Evolutionary conservation across 2,797 vertebrate species (phyloP).

Genomic region (Propithecus perrieri): DNA sequence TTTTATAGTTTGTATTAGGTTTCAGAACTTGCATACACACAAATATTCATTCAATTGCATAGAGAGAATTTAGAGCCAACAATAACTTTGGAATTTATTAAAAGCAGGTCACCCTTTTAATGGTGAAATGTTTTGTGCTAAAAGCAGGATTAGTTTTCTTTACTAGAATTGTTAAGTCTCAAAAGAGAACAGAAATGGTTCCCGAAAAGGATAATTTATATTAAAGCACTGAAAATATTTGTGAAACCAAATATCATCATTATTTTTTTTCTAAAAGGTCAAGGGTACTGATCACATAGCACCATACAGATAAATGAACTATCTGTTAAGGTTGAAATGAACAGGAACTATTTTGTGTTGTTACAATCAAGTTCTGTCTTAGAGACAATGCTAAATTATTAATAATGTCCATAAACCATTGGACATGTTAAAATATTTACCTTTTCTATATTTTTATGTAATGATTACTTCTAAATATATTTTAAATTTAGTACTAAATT

Average conservation of each 20-base stretch:
- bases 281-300: neutral
- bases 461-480: neutral
- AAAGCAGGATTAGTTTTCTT: conserved; percentile 77
- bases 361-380: neutral
- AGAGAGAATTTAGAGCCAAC: conserved; percentile 78
- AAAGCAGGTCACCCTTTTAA: conserved; percentile 83
- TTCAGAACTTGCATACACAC: conserved; percentile 81
- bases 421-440: neutral
- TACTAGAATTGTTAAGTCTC: conserved; percentile 75
- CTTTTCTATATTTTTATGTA: neutral
- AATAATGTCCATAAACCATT: neutral
- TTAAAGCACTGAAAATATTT: conserved; percentile 61
- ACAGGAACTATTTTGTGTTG: neutral
- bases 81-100: conserved; percentile 83
- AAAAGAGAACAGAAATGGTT: conserved; percentile 68
- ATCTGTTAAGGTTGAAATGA: neutral
- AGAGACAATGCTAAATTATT: conserved; percentile 1
- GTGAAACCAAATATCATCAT: conserved; percentile 22
- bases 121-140: conserved; percentile 82
- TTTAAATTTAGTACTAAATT: neutral
- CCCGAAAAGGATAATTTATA: conserved; percentile 57
- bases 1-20: conserved; percentile 82
- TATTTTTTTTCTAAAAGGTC: conserved; percentile 1
- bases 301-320: neutral
- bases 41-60: conserved; percentile 82